phyloP scores from a whole-genome alignment of 2,113 vertebrate genomes.

The Embiotoca jacksoni region DNA sequence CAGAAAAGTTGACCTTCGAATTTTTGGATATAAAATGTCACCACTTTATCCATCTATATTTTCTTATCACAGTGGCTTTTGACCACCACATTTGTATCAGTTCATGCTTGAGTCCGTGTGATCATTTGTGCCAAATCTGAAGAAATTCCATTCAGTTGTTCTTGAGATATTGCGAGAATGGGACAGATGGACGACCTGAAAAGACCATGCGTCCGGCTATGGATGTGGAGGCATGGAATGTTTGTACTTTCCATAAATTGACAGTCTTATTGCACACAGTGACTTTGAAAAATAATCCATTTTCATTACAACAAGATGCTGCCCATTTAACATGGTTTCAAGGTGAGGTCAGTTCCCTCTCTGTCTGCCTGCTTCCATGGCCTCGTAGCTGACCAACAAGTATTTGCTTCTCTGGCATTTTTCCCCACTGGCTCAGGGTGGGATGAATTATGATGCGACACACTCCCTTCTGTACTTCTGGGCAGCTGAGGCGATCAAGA shows the following conservation, averaged over 20 bases:
- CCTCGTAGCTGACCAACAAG: constrained; percentile 62
- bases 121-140: too few species aligned
- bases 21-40: too few species aligned
- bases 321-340: constrained; percentile 13
- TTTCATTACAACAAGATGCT: not conserved
- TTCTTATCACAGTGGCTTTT: too few species aligned
- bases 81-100: too few species aligned
- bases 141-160: too few species aligned
- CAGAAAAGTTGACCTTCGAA: too few species aligned
- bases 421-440: constrained; percentile 62
- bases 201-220: not conserved
- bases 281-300: not conserved
- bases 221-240: not conserved
- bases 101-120: too few species aligned
- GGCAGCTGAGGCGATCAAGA: constrained; percentile 70
- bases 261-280: not conserved
- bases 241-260: not conserved
- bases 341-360: constrained; percentile 19
- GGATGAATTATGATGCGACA: constrained; percentile 79
- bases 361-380: constrained; percentile 22
- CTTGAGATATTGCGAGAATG: too few species aligned
- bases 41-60: too few species aligned
- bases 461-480: constrained; percentile 73
- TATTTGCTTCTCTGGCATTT: constrained; percentile 74
- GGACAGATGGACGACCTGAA: too few species aligned